Conservation (phyloP, 2,888 invertebrate genomes). For the Oconnorella tubifera region DNA sequence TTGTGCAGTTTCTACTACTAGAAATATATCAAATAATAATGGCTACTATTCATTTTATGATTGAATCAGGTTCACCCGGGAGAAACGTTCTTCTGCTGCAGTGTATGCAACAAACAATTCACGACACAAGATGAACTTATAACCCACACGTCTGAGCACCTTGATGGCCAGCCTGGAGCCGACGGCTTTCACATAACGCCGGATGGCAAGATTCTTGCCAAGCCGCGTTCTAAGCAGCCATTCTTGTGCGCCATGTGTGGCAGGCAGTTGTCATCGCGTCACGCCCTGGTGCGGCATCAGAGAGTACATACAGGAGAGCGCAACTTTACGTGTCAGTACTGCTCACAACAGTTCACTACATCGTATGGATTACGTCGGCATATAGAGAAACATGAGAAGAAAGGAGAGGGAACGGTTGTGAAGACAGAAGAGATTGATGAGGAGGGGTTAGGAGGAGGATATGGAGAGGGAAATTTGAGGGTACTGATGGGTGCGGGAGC, state of each 20-base stretch:
- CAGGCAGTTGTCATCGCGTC: neutral
- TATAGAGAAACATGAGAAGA: constrained; percentile 8
- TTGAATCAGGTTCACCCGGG: constrained; percentile 8
- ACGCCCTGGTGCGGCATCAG: constrained; percentile 16
- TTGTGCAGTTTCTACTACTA: too few species aligned
- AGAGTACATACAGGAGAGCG: constrained; percentile 12
- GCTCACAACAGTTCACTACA: constrained; percentile 11
- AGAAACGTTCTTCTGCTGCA: neutral
- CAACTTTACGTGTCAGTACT: constrained; percentile 14
- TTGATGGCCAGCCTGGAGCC: neutral
- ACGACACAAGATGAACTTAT: neutral
- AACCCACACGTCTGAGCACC: neutral
- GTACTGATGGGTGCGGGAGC: too few species aligned
- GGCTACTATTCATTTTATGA: too few species aligned
- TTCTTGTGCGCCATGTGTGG: constrained; percentile 2
- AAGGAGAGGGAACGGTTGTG: neutral
- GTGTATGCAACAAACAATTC: neutral
- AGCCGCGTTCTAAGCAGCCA: neutral
- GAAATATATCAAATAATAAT: too few species aligned
- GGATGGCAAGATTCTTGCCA: neutral
- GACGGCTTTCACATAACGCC: neutral
- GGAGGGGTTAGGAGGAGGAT: too few species aligned
- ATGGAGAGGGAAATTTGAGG: neutral
- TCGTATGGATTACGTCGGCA: constrained; percentile 11
- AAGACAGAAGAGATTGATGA: neutral